Conservation (phyloP, 2,888 invertebrate genomes). For the Homarus gammarus region DNA sequence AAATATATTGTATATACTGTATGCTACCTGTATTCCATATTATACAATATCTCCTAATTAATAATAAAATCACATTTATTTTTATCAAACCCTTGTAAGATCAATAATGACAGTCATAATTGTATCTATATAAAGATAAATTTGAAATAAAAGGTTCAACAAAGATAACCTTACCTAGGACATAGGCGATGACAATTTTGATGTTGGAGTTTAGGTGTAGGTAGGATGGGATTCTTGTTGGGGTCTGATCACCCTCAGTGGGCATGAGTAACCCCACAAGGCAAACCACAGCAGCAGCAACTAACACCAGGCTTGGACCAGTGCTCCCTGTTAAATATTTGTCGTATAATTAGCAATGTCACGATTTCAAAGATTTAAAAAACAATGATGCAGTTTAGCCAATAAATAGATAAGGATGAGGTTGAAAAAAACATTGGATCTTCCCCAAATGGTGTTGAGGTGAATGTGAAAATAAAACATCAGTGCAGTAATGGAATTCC, state of each 20-base stretch:
- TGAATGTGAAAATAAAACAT: too few relatives aligned
- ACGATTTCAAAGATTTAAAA: too few relatives aligned
- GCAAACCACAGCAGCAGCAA: constrained; percentile 43
- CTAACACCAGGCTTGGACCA: constrained; percentile 58
- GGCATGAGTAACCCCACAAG: constrained; percentile 51
- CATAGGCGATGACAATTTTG: constrained; percentile 62
- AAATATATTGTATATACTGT: not conserved
- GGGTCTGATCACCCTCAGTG: constrained; percentile 36
- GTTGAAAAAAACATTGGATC: not conserved
- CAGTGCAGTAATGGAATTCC: too few relatives aligned
- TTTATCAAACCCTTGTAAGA: not conserved
- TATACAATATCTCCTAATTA: not conserved
- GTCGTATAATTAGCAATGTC: not conserved
- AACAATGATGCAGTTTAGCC: too few relatives aligned
- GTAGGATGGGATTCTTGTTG: constrained; percentile 34
- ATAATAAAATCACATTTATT: not conserved
- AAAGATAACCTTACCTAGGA: constrained; percentile 39
- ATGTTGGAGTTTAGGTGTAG: constrained; percentile 48
- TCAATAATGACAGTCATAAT: not conserved
- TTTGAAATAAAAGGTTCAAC: not conserved
- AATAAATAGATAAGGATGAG: not conserved
- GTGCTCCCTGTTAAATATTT: constrained; percentile 7
- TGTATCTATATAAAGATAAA: not conserved
- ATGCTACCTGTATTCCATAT: not conserved
- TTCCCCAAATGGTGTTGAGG: not conserved